Base-by-base conservation (phyloP, 2,797 vertebrate species). In the Philypnodon macrostomus region DNA sequence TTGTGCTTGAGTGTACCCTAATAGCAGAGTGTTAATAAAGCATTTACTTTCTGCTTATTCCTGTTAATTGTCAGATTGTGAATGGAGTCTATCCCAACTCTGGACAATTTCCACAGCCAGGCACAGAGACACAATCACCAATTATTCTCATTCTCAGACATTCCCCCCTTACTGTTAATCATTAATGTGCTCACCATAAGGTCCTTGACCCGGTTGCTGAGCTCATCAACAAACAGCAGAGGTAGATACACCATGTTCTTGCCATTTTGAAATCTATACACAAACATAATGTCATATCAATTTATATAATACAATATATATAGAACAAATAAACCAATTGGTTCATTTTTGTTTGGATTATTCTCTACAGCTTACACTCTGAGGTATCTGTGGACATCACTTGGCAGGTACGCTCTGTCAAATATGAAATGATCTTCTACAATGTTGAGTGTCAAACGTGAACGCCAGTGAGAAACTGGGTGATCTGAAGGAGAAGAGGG, bases 131-230 rank as follows among this genome's bases (percentile, higher is more conserved):
- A n/a, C n/a, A n/a, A n/a, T n/a, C n/a, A n/a, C n/a, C n/a, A n/a
- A n/a, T n/a, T n/a, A n/a, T n/a, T n/a, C n/a, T n/a, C n/a, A n/a
- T n/a, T n/a, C n/a, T n/a, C n/a, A n/a, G n/a, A n/a, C n/a, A n/a
- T n/a, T n/a, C n/a, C n/a, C n/a, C n/a, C n/a, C n/a, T n/a, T n/a
- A n/a, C n/a, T n/a, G 34, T 36, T 36, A 30, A 46, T 45, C 47
- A 23, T 40, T 37, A 52, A 31, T 63, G 31, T 36, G 37, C 74
- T 63, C 58, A 85, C 86, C 72, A 80, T 42, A 0, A 88, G 87
- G 85, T 99, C 97, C 80, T 96, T 98, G 70, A 98, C 94, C 41
- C 97, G 87, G 83, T 94, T 98, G 84, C 96, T 99, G 77, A 99
- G 93, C 75, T 98, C 94, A 77, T 99, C 97, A 14, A 99, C 93